Evolutionary conservation across 1,140 invertebrate genomes (phyloP).

Genomic region (Nilaparvata lugens): DNA sequence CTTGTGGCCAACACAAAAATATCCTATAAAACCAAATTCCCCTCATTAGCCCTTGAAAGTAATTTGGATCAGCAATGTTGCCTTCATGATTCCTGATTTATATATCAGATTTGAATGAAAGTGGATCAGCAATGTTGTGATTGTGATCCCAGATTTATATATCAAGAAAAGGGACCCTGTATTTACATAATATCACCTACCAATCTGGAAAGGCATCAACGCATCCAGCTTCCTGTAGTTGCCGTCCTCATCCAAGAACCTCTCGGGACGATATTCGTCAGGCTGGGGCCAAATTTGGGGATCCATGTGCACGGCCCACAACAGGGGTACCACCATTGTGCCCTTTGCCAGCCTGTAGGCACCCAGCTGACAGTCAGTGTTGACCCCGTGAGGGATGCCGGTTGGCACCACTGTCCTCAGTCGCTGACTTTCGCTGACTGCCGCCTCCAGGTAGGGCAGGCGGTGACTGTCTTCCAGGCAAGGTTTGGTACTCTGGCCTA

Average conservation of each 20-base stretch:
- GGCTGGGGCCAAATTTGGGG: conserved; percentile 59
- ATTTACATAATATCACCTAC: no score
- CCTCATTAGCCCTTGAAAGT: no score
- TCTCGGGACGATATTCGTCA: conserved; percentile 54
- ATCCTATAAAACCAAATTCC: no score
- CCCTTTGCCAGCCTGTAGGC: conserved; percentile 50
- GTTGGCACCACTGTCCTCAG: conserved; percentile 67
- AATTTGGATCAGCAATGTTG: no score
- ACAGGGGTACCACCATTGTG: conserved; percentile 60
- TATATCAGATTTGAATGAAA: no score
- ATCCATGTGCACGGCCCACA: conserved; percentile 79
- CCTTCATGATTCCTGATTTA: no score
- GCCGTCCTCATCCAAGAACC: conserved; percentile 61
- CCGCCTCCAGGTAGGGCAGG: conserved; percentile 49
- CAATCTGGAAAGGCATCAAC: conserved; percentile 78
- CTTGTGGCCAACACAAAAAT: no score
- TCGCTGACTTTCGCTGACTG: conserved; percentile 64
- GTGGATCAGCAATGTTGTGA: no score
- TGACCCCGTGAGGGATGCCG: conserved; percentile 71
- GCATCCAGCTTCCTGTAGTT: conserved; percentile 46
- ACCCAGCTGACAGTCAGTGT: conserved; percentile 49
- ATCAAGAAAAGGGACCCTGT: no score
- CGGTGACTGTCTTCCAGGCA: conserved; percentile 39
- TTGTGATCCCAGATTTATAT: no score
- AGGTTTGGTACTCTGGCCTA: conserved; percentile 28